phyloP scores from a whole-genome alignment of 92 coral and sea anemone species.

The Ricordea florida region DNA sequence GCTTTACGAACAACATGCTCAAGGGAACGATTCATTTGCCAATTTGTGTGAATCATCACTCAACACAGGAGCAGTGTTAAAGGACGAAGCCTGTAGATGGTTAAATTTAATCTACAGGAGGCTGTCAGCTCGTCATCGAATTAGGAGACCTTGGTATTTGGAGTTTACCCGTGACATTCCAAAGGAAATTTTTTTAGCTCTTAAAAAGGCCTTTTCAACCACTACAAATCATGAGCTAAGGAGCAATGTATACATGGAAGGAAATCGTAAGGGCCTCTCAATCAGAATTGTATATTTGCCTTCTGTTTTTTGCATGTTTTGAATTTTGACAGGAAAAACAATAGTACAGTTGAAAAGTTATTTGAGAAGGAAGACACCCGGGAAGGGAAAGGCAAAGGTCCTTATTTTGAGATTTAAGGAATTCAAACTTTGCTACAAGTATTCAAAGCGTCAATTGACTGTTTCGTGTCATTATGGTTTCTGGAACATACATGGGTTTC shows the following conservation, averaged over 20 bases:
- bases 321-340: too few relatives aligned
- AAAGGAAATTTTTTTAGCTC: too few relatives aligned
- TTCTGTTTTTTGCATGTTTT: not conserved
- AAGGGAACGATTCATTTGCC: not conserved
- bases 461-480: too few relatives aligned
- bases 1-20: too few relatives aligned
- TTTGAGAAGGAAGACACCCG: not conserved
- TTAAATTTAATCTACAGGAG: constrained; percentile 18
- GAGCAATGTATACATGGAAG: constrained; percentile 1
- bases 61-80: constrained; percentile 10
- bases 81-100: constrained; percentile 28
- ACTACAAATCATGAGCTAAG: constrained; percentile 18
- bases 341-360: too few relatives aligned
- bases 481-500: too few relatives aligned
- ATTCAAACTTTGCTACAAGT: not conserved
- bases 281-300: not conserved
- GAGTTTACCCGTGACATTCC: too few relatives aligned
- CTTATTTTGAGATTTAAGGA: not conserved
- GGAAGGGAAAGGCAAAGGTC: not conserved
- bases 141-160: constrained; percentile 20
- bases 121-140: constrained; percentile 1
- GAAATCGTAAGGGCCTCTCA: not conserved
- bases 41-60: not conserved
- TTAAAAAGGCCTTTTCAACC: constrained; percentile 15
- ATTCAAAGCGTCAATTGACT: too few relatives aligned